phyloP scores from a whole-genome alignment of 2,113 vertebrate species.

The Brachyhypopomus occidentalis region DNA sequence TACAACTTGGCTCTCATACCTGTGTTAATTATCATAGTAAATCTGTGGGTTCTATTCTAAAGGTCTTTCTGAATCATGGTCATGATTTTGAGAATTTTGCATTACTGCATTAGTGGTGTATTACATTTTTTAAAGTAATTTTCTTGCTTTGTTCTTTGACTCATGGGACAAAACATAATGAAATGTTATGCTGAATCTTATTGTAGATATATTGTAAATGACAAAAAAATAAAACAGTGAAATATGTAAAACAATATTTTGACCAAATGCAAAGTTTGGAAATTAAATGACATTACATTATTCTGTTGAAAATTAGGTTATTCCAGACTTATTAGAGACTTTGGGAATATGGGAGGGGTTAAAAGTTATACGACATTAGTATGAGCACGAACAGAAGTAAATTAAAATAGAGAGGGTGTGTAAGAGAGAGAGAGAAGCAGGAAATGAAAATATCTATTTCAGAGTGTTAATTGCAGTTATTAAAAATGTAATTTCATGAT shows the following conservation, averaged over 20 bases:
- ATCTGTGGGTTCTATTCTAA: too few species aligned
- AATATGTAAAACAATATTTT: neutral
- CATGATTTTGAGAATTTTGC: too few species aligned
- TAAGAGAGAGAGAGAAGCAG: neutral
- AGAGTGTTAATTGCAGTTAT: slow-evolving; percentile 6
- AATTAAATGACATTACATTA: slow-evolving; percentile 39
- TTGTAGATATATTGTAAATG: too few species aligned
- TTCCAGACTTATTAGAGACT: slow-evolving; percentile 4
- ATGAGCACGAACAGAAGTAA: neutral
- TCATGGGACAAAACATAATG: too few species aligned
- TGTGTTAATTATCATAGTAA: too few species aligned
- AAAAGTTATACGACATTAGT: slow-evolving; percentile 1
- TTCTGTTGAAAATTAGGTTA: slow-evolving; percentile 30
- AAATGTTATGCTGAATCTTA: too few species aligned
- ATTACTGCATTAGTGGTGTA: too few species aligned
- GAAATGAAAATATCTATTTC: neutral
- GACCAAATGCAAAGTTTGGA: neutral
- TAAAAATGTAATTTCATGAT: slow-evolving; percentile 13
- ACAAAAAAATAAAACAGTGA: too few species aligned
- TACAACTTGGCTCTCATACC: too few species aligned
- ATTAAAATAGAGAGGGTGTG: neutral
- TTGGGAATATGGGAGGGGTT: neutral
- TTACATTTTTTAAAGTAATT: too few species aligned
- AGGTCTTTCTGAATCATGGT: too few species aligned
- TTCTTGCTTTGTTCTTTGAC: too few species aligned